These are phyloP conservation scores for Corythaixoides concolor DNA, from an alignment of 2,113 vertebrate species.

Conservation along the genomic window DNA sequence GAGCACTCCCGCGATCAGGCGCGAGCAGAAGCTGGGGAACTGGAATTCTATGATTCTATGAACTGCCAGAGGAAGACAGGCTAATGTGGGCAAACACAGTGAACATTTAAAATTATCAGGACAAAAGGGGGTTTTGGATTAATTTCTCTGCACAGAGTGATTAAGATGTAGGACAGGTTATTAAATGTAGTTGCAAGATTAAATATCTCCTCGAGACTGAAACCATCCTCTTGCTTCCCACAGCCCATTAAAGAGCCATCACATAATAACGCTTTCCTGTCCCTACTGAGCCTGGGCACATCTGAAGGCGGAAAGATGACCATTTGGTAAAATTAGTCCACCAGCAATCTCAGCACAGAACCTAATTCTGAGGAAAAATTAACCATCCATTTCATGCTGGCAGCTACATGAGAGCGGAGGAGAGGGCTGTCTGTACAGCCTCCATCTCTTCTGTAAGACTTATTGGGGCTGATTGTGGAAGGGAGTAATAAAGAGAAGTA, in stretches of 20 bases:
- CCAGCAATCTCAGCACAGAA: neutral
- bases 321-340: neutral
- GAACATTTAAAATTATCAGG: neutral
- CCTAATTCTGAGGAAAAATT: neutral
- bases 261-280: neutral
- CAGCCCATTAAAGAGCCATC: neutral
- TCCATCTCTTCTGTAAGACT: neutral
- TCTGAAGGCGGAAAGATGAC: neutral
- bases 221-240: neutral
- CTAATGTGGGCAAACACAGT: neutral
- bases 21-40: neutral
- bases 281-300: neutral
- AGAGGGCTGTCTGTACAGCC: neutral
- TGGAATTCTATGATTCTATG: too few species aligned
- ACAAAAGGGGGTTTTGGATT: neutral
- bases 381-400: neutral
- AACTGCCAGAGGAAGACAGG: neutral
- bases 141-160: neutral
- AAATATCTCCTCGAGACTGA: neutral
- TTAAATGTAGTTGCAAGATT: neutral
- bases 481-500: neutral
- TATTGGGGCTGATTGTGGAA: neutral
- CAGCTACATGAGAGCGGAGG: neutral
- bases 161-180: neutral
- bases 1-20: rapidly evolving